Conservation (phyloP, 2,797 vertebrate species). For the Neosalanx taihuensis region DNA sequence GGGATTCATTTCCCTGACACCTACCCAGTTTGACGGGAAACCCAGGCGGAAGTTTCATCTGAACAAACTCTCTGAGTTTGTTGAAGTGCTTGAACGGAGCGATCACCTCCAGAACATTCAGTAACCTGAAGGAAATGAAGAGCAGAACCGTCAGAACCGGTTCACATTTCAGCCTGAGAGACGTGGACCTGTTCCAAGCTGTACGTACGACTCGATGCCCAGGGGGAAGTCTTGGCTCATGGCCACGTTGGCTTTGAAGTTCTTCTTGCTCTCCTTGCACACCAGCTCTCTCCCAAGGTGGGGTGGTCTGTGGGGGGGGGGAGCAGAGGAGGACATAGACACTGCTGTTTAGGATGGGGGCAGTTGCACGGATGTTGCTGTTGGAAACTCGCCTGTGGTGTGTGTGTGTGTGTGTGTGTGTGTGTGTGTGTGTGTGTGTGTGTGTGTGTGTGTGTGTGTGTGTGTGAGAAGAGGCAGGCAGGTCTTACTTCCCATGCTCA, state of each 20-base stretch:
- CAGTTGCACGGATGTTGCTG: too few species aligned
- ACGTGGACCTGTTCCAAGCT: background rate
- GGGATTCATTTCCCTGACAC: slow-evolving; percentile 21
- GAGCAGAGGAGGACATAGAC: slow-evolving; percentile 27
- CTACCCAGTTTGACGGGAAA: slow-evolving; percentile 95
- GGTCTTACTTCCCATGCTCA: slow-evolving; percentile 89
- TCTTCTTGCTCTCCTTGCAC: slow-evolving; percentile 97
- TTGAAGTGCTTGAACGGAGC: slow-evolving; percentile 99
- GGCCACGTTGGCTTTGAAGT: slow-evolving; percentile 95
- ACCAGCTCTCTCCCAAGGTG: slow-evolving; percentile 91
- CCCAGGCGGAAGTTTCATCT: slow-evolving; percentile 97
- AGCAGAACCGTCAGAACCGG: background rate
- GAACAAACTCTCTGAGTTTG: slow-evolving; percentile 96
- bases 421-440: too few species aligned
- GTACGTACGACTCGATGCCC: slow-evolving; percentile 90
- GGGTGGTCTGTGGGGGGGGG: slow-evolving; percentile 79
- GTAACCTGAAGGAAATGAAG: slow-evolving; percentile 74
- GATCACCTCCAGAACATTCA: slow-evolving; percentile 95
- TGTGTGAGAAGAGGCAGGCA: background rate
- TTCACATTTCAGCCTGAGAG: background rate
- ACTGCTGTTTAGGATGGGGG: background rate
- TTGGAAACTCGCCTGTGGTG: too few species aligned
- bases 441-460: too few species aligned
- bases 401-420: too few species aligned
- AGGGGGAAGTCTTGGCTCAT: slow-evolving; percentile 97